These are phyloP conservation scores for Lophotriccus pileatus DNA, from an alignment of 2,797 vertebrate species.

Conservation along the genomic window DNA sequence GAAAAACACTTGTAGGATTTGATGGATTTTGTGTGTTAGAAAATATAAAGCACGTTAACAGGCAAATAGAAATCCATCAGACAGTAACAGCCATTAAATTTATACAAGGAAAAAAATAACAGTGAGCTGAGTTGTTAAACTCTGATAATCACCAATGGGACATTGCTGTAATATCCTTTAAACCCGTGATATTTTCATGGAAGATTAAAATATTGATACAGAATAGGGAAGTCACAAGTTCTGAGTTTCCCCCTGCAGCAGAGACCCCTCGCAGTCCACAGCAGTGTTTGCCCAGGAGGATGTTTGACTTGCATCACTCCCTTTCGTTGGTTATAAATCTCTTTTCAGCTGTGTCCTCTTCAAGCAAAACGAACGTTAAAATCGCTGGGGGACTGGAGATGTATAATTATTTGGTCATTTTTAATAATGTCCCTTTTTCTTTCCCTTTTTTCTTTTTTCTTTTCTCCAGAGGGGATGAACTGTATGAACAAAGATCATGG, in stretches of 20 bases:
- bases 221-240: background rate
- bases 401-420: background rate
- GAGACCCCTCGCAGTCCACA: background rate
- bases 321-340: background rate
- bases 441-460: background rate
- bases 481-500: slow-evolving; percentile 99
- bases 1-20: background rate
- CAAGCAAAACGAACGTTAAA: background rate
- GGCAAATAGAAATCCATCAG: background rate
- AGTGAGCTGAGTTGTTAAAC: background rate
- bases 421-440: slow-evolving; percentile 42
- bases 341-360: background rate
- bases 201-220: background rate
- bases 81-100: background rate
- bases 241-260: background rate
- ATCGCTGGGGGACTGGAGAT: background rate
- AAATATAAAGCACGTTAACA: background rate
- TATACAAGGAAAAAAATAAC: background rate
- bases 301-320: background rate
- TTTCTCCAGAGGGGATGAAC: slow-evolving; percentile 83
- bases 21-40: background rate
- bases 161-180: background rate
- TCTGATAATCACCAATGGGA: background rate
- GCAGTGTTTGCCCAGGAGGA: background rate
- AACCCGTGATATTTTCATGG: background rate